Conservation (phyloP, 2,113 vertebrate species). For the Megaleporinus macrocephalus region DNA sequence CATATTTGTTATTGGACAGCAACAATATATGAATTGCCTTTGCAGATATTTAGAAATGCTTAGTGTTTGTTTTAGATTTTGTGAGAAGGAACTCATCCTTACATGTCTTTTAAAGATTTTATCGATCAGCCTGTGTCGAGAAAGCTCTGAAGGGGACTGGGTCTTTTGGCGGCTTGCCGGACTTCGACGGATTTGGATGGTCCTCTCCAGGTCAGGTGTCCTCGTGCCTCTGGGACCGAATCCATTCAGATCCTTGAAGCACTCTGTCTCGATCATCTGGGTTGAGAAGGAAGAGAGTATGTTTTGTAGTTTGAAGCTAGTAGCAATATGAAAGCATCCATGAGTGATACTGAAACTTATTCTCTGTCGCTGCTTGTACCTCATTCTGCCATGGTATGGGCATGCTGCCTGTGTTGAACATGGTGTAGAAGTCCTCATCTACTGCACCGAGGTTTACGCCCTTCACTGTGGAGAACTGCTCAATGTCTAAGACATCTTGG, state of each 20-base stretch:
- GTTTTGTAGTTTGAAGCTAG: neutral
- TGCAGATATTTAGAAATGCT: too few species aligned
- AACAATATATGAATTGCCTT: too few species aligned
- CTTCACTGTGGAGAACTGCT: conserved; percentile 84
- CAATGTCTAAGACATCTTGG: conserved; percentile 86
- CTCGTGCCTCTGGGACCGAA: conserved; percentile 75
- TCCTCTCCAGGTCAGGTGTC: conserved; percentile 78
- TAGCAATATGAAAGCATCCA: neutral
- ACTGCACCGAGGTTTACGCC: conserved; percentile 78
- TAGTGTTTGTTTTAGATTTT: too few species aligned
- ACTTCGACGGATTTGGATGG: conserved; percentile 1
- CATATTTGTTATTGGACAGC: too few species aligned
- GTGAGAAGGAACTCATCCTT: conserved; percentile 57
- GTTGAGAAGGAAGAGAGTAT: neutral
- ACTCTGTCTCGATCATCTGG: conserved; percentile 84
- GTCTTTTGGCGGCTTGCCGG: neutral
- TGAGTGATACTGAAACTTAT: neutral
- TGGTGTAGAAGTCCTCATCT: conserved; percentile 79
- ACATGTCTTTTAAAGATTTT: conserved; percentile 77
- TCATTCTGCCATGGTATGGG: conserved; percentile 86
- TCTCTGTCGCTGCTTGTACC: conserved; percentile 61
- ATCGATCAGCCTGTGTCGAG: conserved; percentile 71
- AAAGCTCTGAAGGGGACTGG: conserved; percentile 48
- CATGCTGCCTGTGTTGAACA: conserved; percentile 81
- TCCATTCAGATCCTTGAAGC: conserved; percentile 83